Base-by-base conservation (phyloP, 2,888 invertebrate genomes). In the Caenorhabditis drosophilae region DNA sequence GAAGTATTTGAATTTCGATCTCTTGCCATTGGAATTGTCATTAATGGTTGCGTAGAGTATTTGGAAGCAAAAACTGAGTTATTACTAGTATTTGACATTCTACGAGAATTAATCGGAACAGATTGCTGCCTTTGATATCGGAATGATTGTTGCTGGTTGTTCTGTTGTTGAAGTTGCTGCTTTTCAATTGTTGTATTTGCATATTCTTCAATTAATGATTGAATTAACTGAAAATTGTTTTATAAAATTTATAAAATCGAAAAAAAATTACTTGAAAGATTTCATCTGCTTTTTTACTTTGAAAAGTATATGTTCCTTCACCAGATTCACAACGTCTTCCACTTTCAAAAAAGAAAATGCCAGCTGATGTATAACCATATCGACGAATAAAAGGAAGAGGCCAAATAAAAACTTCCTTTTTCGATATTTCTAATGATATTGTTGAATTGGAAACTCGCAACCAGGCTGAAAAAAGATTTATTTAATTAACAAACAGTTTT, bases 301-400 rank as follows among this genome's bases (percentile, higher is more conserved):
- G 79, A 54, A 82, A 81, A 25, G 80, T 78, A 61, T 78, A 79
- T 18, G 79, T 63, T 26, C 81, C 81, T 57, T 81, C 81, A 22
- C 81, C 81, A 23, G 75, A 77, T 7, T 78, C 72, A 49, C 81
- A 81, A 42, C 81, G 63, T 38, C 78, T 63, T 4, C 79, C 79
- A 45, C 77, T 78, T 47, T 80, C 80, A 48, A 80, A 80, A 49
- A 81, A 80, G 62, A 80, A 80, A 4, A 80, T 61, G 1, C 79
- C 78, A 20, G 78, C 79, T 12, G 75, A 73, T 3, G 79, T 78
- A 66, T 78, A 80, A 22, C 80, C 80, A 58, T 80, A 80, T 27
- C 80, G 69, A 1, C 80, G 74, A 36, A 80, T 67, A 42, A 74
- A 66, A n/a, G 74, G 75, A 7, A 81, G 59, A 7, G 80, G 80